phyloP scores from a whole-genome alignment of 2,797 vertebrate species.

The Argyrosomus regius region DNA sequence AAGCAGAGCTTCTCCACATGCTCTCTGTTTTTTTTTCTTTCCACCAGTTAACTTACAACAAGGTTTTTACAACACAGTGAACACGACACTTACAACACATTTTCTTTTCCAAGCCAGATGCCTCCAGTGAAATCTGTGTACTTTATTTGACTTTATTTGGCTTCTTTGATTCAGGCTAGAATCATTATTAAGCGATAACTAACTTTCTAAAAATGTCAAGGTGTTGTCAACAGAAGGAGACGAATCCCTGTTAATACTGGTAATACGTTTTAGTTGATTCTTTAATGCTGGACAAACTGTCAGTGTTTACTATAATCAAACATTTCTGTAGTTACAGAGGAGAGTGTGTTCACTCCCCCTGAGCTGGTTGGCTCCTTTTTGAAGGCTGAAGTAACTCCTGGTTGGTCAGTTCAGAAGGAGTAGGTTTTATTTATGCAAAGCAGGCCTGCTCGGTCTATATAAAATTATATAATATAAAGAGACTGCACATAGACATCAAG shows the following conservation, averaged over 20 bases:
- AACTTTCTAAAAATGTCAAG: background rate
- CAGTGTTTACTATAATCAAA: background rate
- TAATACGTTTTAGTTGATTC: background rate
- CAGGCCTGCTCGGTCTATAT: too few relatives aligned
- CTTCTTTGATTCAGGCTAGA: background rate
- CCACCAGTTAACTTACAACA: background rate
- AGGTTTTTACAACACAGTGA: background rate
- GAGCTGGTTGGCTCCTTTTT: constrained; percentile 52
- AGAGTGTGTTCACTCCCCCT: constrained; percentile 53
- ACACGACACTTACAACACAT: too few relatives aligned
- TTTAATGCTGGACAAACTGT: background rate
- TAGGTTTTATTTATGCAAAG: background rate
- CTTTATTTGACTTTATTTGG: background rate
- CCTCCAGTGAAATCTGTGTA: background rate
- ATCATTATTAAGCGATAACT: background rate
- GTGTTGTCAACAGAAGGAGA: background rate
- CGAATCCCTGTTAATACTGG: background rate
- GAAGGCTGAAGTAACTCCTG: constrained; percentile 32
- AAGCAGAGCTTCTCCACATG: background rate
- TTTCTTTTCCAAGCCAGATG: background rate
- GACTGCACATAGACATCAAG: background rate
- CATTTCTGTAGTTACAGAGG: background rate
- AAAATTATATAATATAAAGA: background rate
- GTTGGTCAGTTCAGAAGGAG: constrained; percentile 67
- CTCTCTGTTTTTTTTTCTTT: background rate